A percentile compares a stretch with the other conserved stretches of the same genome.
Evolutionary conservation across 2,797 vertebrate species (phyloP).

Genomic region (Alfaro cultratus): DNA sequence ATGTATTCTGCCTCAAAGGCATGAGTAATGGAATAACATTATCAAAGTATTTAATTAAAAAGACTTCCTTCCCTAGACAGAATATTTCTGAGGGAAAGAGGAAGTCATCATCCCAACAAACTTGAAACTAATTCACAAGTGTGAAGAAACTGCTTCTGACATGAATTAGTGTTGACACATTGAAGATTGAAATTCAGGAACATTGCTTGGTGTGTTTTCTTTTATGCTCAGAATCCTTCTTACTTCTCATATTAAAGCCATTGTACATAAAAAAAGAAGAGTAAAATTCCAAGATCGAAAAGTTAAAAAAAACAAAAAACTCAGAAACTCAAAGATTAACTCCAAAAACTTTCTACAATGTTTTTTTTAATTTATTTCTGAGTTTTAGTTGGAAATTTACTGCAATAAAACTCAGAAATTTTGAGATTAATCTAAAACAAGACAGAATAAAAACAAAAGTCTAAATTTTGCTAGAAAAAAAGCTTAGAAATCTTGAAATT

Average conservation of each 20-base stretch:
- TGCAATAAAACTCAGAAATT: too few relatives aligned
- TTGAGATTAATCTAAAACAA: too few relatives aligned
- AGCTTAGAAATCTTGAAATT: too few relatives aligned
- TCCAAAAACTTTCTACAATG: too few relatives aligned
- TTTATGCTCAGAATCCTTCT: constrained; percentile 38
- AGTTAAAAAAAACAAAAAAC: too few relatives aligned
- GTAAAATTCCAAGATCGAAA: too few relatives aligned
- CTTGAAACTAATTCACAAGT: constrained; percentile 33
- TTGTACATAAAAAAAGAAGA: too few relatives aligned
- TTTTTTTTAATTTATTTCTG: too few relatives aligned
- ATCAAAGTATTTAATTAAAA: constrained; percentile 44
- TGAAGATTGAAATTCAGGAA: constrained; percentile 15
- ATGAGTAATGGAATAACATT: constrained; percentile 39
- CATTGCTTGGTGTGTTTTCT: constrained; percentile 2
- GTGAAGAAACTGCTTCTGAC: constrained; percentile 17
- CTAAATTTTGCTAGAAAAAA: too few relatives aligned
- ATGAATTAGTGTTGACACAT: constrained; percentile 28
- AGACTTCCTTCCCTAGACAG: constrained; percentile 30
- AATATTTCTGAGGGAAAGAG: constrained; percentile 44
- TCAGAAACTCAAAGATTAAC: too few relatives aligned
- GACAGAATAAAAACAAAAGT: too few relatives aligned
- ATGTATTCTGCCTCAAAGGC: constrained; percentile 27
- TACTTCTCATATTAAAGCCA: constrained; percentile 14
- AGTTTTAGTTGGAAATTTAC: too few relatives aligned
- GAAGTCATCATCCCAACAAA: constrained; percentile 39